A percentile compares a stretch with the other conserved stretches of the same genome.
These are phyloP conservation scores for Smittia aterrima DNA, from an alignment of 2,888 invertebrate species.

Conservation along the genomic window DNA sequence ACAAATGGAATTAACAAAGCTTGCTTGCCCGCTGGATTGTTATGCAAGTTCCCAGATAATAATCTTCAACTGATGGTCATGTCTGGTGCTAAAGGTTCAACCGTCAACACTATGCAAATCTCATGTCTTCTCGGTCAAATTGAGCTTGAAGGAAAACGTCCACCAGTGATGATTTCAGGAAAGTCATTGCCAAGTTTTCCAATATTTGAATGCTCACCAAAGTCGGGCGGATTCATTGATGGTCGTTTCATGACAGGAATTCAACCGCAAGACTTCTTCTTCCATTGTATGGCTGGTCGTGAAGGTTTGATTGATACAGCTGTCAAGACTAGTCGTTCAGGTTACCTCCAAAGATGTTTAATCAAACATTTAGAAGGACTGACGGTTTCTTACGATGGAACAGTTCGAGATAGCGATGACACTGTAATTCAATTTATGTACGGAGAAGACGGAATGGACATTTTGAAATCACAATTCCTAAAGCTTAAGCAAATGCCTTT, in stretches of 20 bases:
- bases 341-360: slow-evolving; percentile 94
- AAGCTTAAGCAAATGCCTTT: slow-evolving; percentile 73
- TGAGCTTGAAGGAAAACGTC: slow-evolving; percentile 95
- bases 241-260: slow-evolving; percentile 98
- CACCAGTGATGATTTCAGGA: slow-evolving; percentile 92
- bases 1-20: slow-evolving; percentile 88
- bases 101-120: slow-evolving; percentile 97
- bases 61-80: slow-evolving; percentile 98
- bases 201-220: slow-evolving; percentile 80
- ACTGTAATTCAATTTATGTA: slow-evolving; percentile 91
- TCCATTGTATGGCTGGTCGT: slow-evolving; percentile 99
- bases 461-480: slow-evolving; percentile 82
- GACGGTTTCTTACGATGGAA: slow-evolving; percentile 87
- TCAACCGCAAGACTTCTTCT: slow-evolving; percentile 96
- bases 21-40: slow-evolving; percentile 80
- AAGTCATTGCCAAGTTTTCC: slow-evolving; percentile 89
- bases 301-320: slow-evolving; percentile 99
- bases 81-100: slow-evolving; percentile 98
- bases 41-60: slow-evolving; percentile 87
- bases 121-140: slow-evolving; percentile 97
- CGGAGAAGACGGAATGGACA: slow-evolving; percentile 92
- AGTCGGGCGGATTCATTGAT: slow-evolving; percentile 95
- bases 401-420: slow-evolving; percentile 92
- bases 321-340: slow-evolving; percentile 97
- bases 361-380: slow-evolving; percentile 97